Conservation (phyloP, 2,888 invertebrate genomes). For the Pollenia griseotomentosa region DNA sequence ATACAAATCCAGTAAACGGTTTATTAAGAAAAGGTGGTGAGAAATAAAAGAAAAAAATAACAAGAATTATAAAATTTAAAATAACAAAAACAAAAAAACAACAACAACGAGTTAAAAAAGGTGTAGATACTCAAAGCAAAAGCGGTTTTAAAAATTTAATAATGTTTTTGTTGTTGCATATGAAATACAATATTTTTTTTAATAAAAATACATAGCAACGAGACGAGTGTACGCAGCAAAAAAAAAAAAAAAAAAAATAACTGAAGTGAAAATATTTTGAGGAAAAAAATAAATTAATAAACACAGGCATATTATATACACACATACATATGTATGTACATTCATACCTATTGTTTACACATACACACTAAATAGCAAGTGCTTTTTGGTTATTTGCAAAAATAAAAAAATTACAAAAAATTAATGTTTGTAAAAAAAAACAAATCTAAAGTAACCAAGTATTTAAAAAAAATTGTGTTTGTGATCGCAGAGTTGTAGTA, state of each 20-base stretch:
- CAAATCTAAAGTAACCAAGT: conserved; percentile 2
- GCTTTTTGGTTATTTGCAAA: conserved; percentile 4
- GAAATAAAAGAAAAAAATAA: conserved; percentile 65
- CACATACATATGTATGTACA: not conserved
- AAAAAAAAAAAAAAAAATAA: conserved; percentile 50
- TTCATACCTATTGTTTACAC: not conserved
- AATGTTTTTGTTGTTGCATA: conserved; percentile 41
- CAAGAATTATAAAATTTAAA: conserved; percentile 70
- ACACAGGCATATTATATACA: too few relatives aligned
- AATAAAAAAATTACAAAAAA: conserved; percentile 26
- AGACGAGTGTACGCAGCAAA: conserved; percentile 55
- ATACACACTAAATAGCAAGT: conserved; percentile 37
- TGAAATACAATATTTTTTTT: conserved; percentile 45
- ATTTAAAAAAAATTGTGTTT: not conserved
- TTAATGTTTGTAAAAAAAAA: conserved; percentile 5
- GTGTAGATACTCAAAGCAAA: conserved; percentile 72
- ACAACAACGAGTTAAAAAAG: conserved; percentile 66
- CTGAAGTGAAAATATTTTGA: conserved; percentile 71
- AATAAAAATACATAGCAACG: conserved; percentile 60
- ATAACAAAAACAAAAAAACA: conserved; percentile 33
- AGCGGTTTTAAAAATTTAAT: conserved; percentile 36
- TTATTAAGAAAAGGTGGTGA: conserved; percentile 64
- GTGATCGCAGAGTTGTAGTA: conserved; percentile 8
- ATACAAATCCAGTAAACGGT: conserved; percentile 57
- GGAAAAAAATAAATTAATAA: conserved; percentile 54